Evolutionary conservation across 2,888 invertebrate species (phyloP).

Genomic region (Nemoura dubitans): DNA sequence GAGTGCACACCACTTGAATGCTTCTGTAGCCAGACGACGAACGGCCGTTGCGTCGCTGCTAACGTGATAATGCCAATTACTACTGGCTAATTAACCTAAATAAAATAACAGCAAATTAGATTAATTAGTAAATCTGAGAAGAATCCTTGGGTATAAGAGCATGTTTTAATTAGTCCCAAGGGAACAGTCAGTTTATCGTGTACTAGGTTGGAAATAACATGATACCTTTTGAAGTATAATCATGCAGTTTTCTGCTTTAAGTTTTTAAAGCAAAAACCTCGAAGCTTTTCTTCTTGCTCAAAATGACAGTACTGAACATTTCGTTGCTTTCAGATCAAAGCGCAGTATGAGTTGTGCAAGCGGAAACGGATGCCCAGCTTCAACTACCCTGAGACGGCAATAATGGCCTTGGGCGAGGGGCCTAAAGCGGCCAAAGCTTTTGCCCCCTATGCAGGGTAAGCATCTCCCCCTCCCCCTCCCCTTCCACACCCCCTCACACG

Average conservation of each 20-base stretch:
- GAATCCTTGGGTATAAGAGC: not conserved
- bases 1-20: slow-evolving; percentile 59
- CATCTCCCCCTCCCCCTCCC: slow-evolving; percentile 50
- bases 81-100: slow-evolving; percentile 23
- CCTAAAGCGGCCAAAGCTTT: slow-evolving; percentile 71
- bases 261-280: not conserved
- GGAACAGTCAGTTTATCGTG: not conserved
- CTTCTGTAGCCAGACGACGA: not conserved
- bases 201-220: not conserved
- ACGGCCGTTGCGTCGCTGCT: not conserved
- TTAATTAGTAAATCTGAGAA: slow-evolving; percentile 28
- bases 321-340: slow-evolving; percentile 62
- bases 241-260: not conserved
- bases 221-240: not conserved
- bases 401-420: slow-evolving; percentile 80
- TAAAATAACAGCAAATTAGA: not conserved
- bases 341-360: slow-evolving; percentile 61
- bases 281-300: not conserved
- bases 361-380: slow-evolving; percentile 68
- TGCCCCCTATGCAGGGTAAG: slow-evolving; percentile 75
- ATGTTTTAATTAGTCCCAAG: slow-evolving; percentile 2
- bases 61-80: slow-evolving; percentile 27
- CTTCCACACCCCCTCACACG: too few species aligned
- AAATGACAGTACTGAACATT: not conserved
- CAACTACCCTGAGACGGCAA: slow-evolving; percentile 83